Base-by-base conservation (phyloP, 2,797 vertebrate genomes). In the Pitangus sulphuratus region DNA sequence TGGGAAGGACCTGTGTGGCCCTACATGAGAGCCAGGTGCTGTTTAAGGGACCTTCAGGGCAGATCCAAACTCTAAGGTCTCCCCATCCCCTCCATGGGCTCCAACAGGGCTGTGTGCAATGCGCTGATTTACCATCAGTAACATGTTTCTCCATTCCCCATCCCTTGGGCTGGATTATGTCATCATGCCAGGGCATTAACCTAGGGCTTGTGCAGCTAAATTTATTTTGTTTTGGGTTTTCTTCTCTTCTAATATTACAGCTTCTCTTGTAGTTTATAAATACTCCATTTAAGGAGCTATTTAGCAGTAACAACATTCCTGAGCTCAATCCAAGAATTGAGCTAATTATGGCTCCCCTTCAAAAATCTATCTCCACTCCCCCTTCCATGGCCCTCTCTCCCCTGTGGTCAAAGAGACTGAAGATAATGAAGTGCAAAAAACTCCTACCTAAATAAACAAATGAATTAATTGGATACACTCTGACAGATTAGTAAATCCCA, bases 361-460 rank as follows among this genome's bases (percentile, higher is more conserved):
- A 92, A 68, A 92, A 89, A 51, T 75, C 61, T 58, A 35, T 77
- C 91, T 92, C 60, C 57, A 51, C 37, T 86, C 85, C 42, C 24
- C 37, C 50, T 85, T 42, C 45, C 33, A 58, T 82, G 56, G 64
- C 54, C 42, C 77, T 47, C 30, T 71, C 35, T 75, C 42, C 45
- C 54, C 56, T 90, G 62, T 66, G 84, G 56, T 39, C 14, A 74
- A 86, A 93, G 22, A 87, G 42, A 65, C 18, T 83, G 60, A 70
- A 84, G 91, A 91, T 74, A 93, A 94, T 84, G 88, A 90, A 84
- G 51, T 74, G 80, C 33, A 90, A 93, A 87, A 93, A 82, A 15
- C 45, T 84, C 56, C 62, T 94, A 94, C 92, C 58, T 94, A 95
- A 96, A 95, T 66, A 95, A 96, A 95, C 64, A 93, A 45, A 90